phyloP scores from a whole-genome alignment of 2,113 vertebrate genomes.

The Nothoprocta perdicaria region DNA sequence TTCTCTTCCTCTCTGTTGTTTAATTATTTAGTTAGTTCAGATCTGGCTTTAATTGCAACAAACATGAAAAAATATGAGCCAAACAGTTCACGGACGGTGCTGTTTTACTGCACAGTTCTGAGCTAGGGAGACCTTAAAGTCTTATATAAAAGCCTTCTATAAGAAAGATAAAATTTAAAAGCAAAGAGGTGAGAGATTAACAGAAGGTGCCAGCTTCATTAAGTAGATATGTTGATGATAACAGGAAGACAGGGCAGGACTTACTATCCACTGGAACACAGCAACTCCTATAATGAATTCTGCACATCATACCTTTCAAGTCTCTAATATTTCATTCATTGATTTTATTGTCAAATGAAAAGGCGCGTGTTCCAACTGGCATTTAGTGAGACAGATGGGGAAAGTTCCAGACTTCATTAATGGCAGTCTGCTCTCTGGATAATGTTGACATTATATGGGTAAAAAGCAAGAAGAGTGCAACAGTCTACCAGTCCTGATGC shows the following conservation, averaged over 20 bases:
- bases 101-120: neutral
- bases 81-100: neutral
- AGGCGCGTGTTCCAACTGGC: slow-evolving; percentile 79
- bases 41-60: slow-evolving; percentile 10
- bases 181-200: slow-evolving; percentile 52
- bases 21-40: neutral
- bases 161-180: slow-evolving; percentile 57
- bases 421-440: slow-evolving; percentile 50
- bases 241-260: slow-evolving; percentile 45
- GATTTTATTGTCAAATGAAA: slow-evolving; percentile 86
- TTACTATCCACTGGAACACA: slow-evolving; percentile 50
- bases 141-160: neutral
- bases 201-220: slow-evolving; percentile 61
- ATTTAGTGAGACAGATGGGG: slow-evolving; percentile 78
- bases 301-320: slow-evolving; percentile 52
- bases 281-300: slow-evolving; percentile 75
- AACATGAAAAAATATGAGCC: slow-evolving; percentile 16
- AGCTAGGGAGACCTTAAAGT: neutral
- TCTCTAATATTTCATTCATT: slow-evolving; percentile 82
- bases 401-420: slow-evolving; percentile 78
- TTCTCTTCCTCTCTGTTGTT: neutral
- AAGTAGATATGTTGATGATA: slow-evolving; percentile 62
- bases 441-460: slow-evolving; percentile 44
- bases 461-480: slow-evolving; percentile 34
- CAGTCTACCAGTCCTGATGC: neutral